A percentile compares a stretch with the other conserved stretches of the same genome.
Evolutionary conservation across 2,888 invertebrate genomes (phyloP).

Genomic region (Idaea aversata): DNA sequence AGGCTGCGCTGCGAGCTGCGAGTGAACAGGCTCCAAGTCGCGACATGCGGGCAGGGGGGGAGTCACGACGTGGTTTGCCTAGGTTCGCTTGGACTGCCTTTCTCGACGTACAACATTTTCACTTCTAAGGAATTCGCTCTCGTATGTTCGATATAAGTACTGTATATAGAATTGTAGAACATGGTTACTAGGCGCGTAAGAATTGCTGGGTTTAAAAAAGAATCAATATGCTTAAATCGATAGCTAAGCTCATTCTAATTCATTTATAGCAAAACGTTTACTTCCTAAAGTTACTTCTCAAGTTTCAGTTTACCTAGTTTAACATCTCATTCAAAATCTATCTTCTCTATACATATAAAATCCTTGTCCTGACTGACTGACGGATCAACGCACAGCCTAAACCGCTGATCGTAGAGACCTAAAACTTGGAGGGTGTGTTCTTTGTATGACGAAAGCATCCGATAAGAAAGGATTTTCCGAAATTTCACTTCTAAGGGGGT

Average conservation of each 20-base stretch:
- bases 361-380: no score
- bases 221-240: not conserved
- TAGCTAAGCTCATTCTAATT: not conserved
- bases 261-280: no score
- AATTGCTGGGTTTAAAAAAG: constrained; percentile 14
- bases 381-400: no score
- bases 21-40: constrained; percentile 29
- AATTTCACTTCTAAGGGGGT: no score
- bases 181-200: constrained; percentile 22
- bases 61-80: constrained; percentile 74
- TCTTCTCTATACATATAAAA: no score
- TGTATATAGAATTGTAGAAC: not conserved
- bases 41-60: constrained; percentile 38
- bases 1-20: constrained; percentile 31
- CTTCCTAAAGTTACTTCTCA: no score
- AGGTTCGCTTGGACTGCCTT: constrained; percentile 38
- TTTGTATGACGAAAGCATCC: no score
- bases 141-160: constrained; percentile 25
- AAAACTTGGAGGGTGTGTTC: no score
- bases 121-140: constrained; percentile 34
- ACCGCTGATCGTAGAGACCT: no score
- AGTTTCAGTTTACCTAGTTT: no score
- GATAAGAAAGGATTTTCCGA: no score
- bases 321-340: no score
- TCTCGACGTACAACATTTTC: constrained; percentile 40